Conservation (phyloP, 1,140 invertebrate species). For the Bradynema listronoti region DNA sequence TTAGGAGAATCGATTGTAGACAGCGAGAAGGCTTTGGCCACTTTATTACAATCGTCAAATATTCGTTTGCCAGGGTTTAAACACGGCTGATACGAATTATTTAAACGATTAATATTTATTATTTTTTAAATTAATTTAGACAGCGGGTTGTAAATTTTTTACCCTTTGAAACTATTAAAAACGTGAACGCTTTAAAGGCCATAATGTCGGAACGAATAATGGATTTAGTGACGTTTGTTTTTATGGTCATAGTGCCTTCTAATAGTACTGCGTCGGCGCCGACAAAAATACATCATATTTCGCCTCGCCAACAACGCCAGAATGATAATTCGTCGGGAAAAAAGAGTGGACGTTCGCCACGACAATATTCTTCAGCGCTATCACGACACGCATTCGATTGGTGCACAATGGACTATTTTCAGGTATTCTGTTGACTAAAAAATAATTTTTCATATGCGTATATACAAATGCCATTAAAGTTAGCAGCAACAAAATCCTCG, state of each 20-base stretch:
- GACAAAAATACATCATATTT: neutral
- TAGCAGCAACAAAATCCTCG: neutral
- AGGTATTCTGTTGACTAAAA: constrained; percentile 11
- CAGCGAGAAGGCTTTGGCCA: constrained; percentile 31
- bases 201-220: constrained; percentile 13
- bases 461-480: neutral
- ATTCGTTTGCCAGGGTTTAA: constrained; percentile 32
- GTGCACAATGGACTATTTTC: constrained; percentile 28
- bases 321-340: no score
- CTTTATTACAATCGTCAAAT: constrained; percentile 34
- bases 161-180: constrained; percentile 33
- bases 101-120: constrained; percentile 3
- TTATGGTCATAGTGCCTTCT: no score
- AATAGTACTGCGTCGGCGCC: no score
- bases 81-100: no score
- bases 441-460: neutral
- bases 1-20: constrained; percentile 26
- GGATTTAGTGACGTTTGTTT: constrained; percentile 25
- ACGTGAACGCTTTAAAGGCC: constrained; percentile 21
- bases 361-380: no score
- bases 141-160: constrained; percentile 32
- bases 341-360: no score
- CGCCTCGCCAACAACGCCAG: constrained; percentile 14
- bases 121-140: constrained; percentile 23
- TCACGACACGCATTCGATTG: constrained; percentile 20